Conservation (phyloP, 2,888 invertebrate genomes). For the Perizoma flavofasciatum region DNA sequence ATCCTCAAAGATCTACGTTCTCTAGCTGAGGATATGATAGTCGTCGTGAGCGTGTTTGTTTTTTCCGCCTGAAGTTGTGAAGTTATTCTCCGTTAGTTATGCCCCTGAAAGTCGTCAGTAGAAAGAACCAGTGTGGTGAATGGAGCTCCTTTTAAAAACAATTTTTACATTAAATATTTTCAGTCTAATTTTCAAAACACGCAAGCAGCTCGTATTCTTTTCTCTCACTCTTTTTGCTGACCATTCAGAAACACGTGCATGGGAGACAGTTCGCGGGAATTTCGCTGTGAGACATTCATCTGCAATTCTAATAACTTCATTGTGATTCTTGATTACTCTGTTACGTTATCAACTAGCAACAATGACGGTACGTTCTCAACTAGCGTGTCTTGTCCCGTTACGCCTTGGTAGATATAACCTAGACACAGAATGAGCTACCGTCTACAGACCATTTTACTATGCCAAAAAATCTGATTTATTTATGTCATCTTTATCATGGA, state of each 20-base stretch:
- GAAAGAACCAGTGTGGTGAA: neutral
- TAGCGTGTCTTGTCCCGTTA: conserved; percentile 21
- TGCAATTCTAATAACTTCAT: conserved; percentile 19
- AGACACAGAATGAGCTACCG: conserved; percentile 16
- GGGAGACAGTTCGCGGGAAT: conserved; percentile 17
- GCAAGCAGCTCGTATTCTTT: no score
- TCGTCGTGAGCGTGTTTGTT: no score
- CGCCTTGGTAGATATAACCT: conserved; percentile 17
- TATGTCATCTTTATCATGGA: neutral
- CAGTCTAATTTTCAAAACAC: no score
- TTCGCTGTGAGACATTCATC: conserved; percentile 15
- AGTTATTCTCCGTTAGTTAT: no score
- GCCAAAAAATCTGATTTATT: neutral
- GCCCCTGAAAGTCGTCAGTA: no score
- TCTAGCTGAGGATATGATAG: no score
- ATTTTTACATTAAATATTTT: neutral
- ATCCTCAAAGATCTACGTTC: no score
- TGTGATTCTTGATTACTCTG: conserved; percentile 16
- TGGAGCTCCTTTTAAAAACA: neutral
- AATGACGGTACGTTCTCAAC: conserved; percentile 13
- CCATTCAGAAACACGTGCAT: conserved; percentile 15
- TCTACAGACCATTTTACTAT: neutral
- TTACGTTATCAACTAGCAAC: conserved; percentile 12
- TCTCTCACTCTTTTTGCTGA: neutral
- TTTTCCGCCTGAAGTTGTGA: no score